Base-by-base conservation (phyloP, 2,113 vertebrate species). In the Mastomys coucha region DNA sequence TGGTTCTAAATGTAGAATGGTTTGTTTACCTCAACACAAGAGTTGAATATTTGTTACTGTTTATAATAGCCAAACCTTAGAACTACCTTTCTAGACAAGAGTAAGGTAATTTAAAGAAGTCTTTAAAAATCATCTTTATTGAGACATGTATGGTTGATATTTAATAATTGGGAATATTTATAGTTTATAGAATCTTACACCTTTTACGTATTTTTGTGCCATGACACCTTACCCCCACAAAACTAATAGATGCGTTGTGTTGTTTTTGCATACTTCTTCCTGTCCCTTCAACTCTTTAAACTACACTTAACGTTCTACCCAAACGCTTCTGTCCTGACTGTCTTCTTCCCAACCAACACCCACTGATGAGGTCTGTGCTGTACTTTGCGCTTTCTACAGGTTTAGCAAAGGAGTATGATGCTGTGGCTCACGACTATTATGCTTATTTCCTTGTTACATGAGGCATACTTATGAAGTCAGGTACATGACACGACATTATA, bases 351-450 rank as follows among this genome's bases (percentile, higher is more conserved):
- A 1, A 1, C 2, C 56, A 36, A 20, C 36, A 95, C 78, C 22
- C 51, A 67, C 16, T 93, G 42, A 42, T 76, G 14, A 19, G 75
- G 69, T 84, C 31, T 85, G n/a, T 45, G 36, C 7, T 63, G 31
- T 36, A 26, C 39, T 94, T 96, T 51, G 36, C n/a, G 49, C 69
- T 92, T 94, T 93, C 49, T 82, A 42, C 81, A 88, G 4, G 58
- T 77, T 95, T 70, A 70, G 16, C 53, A 86, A 84, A 8, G 22
- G 7, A 20, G 65, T 78, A 8, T 73, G 72, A 88, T 65, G n/a
- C 81, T 65, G 58, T 42, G 19, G 28, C 31, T 60, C 8, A 26
- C 51, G 42, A 96, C 26, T 75, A 76, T 86, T 89, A 26, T 73
- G 19, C 39, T 91, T 89, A 75, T 88, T 45, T 84, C 56, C 39